phyloP scores from a whole-genome alignment of 2,888 invertebrate species.

The Leptogaster cylindrica region DNA sequence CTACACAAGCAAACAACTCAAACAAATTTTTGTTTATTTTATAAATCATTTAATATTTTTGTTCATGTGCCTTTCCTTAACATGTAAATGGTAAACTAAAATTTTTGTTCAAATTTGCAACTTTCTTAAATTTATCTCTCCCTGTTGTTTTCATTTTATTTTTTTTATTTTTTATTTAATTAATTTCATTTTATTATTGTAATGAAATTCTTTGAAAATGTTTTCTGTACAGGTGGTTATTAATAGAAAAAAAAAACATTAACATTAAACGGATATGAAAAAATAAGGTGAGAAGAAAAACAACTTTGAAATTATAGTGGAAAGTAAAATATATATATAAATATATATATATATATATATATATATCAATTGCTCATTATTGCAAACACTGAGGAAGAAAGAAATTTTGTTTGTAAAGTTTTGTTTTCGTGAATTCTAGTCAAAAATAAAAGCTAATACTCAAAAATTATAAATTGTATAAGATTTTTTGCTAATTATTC shows the following conservation, averaged over 20 bases:
- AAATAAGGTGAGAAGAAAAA: too few species aligned
- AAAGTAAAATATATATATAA: too few species aligned
- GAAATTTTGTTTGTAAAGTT: too few species aligned
- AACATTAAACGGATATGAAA: slow-evolving; percentile 24
- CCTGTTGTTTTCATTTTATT: not conserved
- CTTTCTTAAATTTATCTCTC: too few species aligned
- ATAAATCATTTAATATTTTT: too few species aligned
- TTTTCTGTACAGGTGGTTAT: slow-evolving; percentile 15
- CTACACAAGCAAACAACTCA: slow-evolving; percentile 57
- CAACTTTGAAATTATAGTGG: too few species aligned
- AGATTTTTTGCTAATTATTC: slow-evolving; percentile 34
- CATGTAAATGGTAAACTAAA: not conserved
- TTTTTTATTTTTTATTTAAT: not conserved
- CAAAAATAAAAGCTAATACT: slow-evolving; percentile 27
- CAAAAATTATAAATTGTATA: slow-evolving; percentile 27
- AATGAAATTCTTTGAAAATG: not conserved
- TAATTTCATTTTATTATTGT: too few species aligned
- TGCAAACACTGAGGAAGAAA: slow-evolving; percentile 28
- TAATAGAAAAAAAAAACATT: too few species aligned
- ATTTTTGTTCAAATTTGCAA: not conserved
- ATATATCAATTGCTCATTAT: too few species aligned
- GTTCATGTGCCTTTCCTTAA: slow-evolving; percentile 1
- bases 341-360: too few species aligned
- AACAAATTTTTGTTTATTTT: slow-evolving; percentile 18
- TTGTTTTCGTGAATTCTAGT: too few species aligned